Base-by-base conservation (phyloP, 2,888 invertebrate genomes). In the Oligia latruncula region DNA sequence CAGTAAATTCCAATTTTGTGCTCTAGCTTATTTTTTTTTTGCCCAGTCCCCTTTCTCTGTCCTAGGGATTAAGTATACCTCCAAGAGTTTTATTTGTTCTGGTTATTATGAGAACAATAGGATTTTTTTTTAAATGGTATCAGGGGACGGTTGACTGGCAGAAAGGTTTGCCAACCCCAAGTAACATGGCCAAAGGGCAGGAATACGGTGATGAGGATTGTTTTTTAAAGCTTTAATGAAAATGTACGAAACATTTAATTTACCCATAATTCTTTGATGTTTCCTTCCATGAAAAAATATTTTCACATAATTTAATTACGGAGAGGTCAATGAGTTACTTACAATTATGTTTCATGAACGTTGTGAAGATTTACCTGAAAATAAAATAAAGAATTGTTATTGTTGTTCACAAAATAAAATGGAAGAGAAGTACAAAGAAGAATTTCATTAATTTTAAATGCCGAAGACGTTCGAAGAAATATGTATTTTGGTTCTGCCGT, bases 311-410 rank as follows among this genome's bases (percentile, higher is more conserved):
- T 76, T 80, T 68, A 62, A 85, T 75, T 62, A 84, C 23, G 15
- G 9, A 77, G 35, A 60, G 55, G 68, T 72, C 72, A 66, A 71
- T 20, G 70, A 65, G 74, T 58, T 74, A 87, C 87, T 88, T 86
- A 87, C 86, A 67, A 62, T 72, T 8, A 46, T 49, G 60, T 65
- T 74, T 67, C 62, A 66, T 35, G 29, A 60, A 76, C 0, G 5
- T 55, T 62, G 15, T n/a, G 49, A 74, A 84, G 65, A 49, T 46
- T 74, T 84, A 87, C 88, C 87, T 87, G 88, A 17, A 87, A 87
- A 78, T 67, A 52, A 86, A 85, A 74, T 2, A 5, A 58, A 60
- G 0, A 71, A 73, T 68, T 62, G 77, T 67, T 78, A 74, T 23
- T 80, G 23, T 52, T 29, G 23, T 52, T 29, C 62, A 64, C 23